phyloP scores from a whole-genome alignment of 2,888 invertebrate genomes.

The Drosophila vallismaia region DNA sequence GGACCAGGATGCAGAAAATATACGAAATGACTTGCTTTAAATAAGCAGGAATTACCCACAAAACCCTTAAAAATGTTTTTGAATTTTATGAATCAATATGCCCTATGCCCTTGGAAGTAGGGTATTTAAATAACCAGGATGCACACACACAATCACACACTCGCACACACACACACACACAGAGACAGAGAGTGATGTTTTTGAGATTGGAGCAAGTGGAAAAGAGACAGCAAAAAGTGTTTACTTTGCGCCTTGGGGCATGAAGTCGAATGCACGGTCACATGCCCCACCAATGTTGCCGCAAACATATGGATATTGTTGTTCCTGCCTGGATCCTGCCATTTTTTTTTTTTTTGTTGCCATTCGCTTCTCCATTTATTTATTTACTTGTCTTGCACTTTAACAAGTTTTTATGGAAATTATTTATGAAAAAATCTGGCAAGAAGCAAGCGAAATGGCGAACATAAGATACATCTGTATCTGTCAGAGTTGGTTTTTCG shows the following conservation, averaged over 20 bases:
- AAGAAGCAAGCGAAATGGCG: neutral
- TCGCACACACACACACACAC: neutral
- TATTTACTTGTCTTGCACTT: slow-evolving; percentile 64
- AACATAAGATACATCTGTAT: slow-evolving; percentile 21
- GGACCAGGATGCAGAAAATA: too few species aligned
- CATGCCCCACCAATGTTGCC: slow-evolving; percentile 23
- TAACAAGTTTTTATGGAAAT: slow-evolving; percentile 70
- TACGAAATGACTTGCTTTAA: too few species aligned
- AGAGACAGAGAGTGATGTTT: slow-evolving; percentile 4
- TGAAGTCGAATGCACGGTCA: slow-evolving; percentile 50
- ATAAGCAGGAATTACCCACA: too few species aligned
- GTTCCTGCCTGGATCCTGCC: neutral
- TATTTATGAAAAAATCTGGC: slow-evolving; percentile 58
- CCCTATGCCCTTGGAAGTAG: neutral
- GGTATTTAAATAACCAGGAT: slow-evolving; percentile 5
- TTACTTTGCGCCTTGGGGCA: slow-evolving; percentile 62
- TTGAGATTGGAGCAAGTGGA: slow-evolving; percentile 6
- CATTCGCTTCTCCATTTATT: slow-evolving; percentile 44
- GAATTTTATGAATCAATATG: neutral
- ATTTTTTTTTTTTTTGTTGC: neutral
- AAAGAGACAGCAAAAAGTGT: slow-evolving; percentile 46
- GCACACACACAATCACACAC: neutral
- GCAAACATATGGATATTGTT: slow-evolving; percentile 25
- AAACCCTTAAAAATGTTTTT: neutral
- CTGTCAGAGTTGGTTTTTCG: slow-evolving; percentile 16